These are phyloP conservation scores for Psephotus haematonotus DNA, from an alignment of 2,113 vertebrate species.

Conservation along the genomic window DNA sequence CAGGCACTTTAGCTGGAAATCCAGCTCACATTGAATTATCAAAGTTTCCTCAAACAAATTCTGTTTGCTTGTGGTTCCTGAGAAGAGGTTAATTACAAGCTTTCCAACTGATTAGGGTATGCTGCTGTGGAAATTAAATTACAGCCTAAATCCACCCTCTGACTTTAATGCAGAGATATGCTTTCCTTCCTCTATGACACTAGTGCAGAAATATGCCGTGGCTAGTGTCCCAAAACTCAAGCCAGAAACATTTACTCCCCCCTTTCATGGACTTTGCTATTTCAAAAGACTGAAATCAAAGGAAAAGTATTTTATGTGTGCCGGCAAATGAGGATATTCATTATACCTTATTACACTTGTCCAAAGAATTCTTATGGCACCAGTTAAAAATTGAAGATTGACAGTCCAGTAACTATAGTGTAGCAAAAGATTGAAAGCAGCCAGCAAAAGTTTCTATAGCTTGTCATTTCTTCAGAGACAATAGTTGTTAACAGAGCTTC, in stretches of 20 bases:
- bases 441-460: neutral
- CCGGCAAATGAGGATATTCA: neutral
- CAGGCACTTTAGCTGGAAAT: neutral
- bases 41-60: neutral
- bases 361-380: neutral
- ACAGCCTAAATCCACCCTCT: neutral
- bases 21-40: neutral
- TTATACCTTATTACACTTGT: neutral
- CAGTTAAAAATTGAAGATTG: neutral
- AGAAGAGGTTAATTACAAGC: conserved; percentile 16
- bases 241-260: neutral
- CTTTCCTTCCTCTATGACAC: conserved; percentile 44
- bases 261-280: neutral
- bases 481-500: neutral
- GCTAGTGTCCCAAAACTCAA: neutral
- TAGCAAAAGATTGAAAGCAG: neutral
- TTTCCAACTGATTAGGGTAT: neutral
- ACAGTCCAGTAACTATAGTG: neutral
- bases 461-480: neutral
- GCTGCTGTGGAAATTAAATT: conserved; percentile 16
- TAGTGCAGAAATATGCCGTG: conserved; percentile 23
- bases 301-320: neutral
- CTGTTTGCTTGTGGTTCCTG: conserved; percentile 9
- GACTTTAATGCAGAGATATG: neutral
- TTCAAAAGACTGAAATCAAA: neutral